These are phyloP conservation scores for Clarias platycephalus DNA, from an alignment of 2,797 vertebrate genomes.

Conservation along the genomic window DNA sequence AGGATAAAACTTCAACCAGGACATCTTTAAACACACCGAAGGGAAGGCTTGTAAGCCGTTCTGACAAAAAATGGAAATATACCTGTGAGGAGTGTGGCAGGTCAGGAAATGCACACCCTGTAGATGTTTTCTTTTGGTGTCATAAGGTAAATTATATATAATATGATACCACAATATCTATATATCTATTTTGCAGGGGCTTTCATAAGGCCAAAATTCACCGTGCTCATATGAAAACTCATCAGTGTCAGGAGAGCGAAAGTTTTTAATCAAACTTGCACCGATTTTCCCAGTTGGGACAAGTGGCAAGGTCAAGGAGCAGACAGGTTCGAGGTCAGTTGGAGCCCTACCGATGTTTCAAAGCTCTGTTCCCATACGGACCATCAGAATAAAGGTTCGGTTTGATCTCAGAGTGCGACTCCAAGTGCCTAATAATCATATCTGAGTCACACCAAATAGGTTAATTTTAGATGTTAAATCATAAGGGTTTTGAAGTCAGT, in stretches of 20 bases:
- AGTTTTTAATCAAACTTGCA: slow-evolving; percentile 36
- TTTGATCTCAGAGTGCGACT: neutral
- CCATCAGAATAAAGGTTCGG: neutral
- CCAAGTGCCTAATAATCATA: neutral
- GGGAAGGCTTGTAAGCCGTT: neutral
- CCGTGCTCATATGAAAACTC: slow-evolving; percentile 74
- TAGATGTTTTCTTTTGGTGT: neutral
- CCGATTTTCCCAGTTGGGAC: slow-evolving; percentile 53
- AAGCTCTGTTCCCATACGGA: neutral
- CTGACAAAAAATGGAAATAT: slow-evolving; percentile 56
- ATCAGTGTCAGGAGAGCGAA: slow-evolving; percentile 66
- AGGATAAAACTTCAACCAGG: slow-evolving; percentile 46
- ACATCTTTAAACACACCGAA: slow-evolving; percentile 38
- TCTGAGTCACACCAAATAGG: neutral
- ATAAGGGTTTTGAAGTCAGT: neutral
- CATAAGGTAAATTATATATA: neutral
- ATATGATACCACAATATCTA: too few relatives aligned
- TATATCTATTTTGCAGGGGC: slow-evolving; percentile 55
- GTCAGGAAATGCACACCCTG: slow-evolving; percentile 53
- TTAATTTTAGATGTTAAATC: neutral
- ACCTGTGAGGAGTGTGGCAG: slow-evolving; percentile 68
- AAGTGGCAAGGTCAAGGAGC: slow-evolving; percentile 44
- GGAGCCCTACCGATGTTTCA: neutral
- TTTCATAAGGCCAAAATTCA: slow-evolving; percentile 74
- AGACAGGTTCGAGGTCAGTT: slow-evolving; percentile 1